Percentiles rank a stretch among this genome's conserved stretches.
These are phyloP conservation scores for Potamarius usumacintae DNA, from an alignment of 2,113 vertebrate genomes.

Conservation along the genomic window DNA sequence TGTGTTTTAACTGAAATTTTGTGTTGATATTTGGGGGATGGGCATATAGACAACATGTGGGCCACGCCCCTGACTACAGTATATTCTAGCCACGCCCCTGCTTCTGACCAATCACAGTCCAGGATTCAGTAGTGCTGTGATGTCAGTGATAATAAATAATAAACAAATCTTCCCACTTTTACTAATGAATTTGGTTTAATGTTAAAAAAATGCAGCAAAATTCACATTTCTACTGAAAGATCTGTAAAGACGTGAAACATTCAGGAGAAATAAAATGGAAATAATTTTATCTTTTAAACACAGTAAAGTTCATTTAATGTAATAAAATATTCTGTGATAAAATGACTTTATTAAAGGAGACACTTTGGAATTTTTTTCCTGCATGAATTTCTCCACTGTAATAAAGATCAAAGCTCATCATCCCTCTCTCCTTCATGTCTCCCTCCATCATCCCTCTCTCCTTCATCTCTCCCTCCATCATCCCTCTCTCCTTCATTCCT, in stretches of 20 bases:
- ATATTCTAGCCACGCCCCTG: too few species aligned
- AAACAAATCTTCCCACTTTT: background rate
- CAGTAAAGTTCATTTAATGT: background rate
- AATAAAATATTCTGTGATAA: background rate
- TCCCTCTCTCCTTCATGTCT: background rate
- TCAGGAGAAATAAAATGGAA: too few species aligned
- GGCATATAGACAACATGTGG: too few species aligned
- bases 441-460: background rate
- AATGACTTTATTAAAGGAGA: too few species aligned
- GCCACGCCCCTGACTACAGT: too few species aligned
- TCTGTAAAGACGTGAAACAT: too few species aligned
- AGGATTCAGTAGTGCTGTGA: background rate
- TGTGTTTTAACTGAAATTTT: too few species aligned
- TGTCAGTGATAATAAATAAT: background rate
- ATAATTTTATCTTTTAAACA: background rate
- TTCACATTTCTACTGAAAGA: too few species aligned
- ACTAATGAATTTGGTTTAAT: too few species aligned
- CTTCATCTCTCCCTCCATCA: background rate
- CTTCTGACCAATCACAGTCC: background rate
- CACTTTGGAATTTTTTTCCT: background rate
- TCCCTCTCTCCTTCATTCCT: background rate
- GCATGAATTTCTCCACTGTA: background rate
- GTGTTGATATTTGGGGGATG: too few species aligned
- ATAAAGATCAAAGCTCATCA: constrained; percentile 10
- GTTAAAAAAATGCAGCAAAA: too few species aligned